Conservation (phyloP, 2,113 vertebrate species). For the Rhinopomastus cyanomelas region DNA sequence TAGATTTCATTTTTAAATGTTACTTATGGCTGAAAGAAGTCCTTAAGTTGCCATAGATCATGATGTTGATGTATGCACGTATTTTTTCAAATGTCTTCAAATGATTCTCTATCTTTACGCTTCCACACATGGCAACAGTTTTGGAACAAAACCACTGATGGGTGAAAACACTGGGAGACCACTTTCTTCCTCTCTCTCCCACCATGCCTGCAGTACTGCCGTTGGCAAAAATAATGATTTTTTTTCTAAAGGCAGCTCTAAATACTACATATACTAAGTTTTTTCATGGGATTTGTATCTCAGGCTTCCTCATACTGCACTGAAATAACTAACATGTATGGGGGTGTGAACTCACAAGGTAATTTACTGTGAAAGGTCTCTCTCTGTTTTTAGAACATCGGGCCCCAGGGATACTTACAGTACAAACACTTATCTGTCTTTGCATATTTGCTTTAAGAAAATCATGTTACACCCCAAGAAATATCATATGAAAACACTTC, state of each 20-base stretch:
- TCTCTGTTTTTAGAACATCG: neutral
- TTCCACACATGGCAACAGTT: neutral
- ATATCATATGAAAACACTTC: neutral
- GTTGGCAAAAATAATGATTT: neutral
- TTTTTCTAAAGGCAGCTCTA: neutral
- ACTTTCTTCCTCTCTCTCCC: neutral
- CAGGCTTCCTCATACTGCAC: neutral
- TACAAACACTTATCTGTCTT: neutral
- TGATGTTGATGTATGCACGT: neutral
- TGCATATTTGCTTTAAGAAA: neutral
- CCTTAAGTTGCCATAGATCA: neutral
- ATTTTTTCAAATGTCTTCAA: neutral
- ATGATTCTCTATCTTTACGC: neutral
- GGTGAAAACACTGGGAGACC: neutral
- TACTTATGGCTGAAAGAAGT: neutral
- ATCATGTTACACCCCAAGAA: neutral
- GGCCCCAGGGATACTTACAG: neutral
- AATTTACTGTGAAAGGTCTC: neutral
- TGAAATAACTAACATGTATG: neutral
- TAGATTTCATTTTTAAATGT: slow-evolving; percentile 50
- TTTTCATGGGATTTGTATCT: neutral
- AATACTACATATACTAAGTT: neutral
- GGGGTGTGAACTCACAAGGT: neutral
- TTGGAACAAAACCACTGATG: neutral
- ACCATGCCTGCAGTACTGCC: neutral